Conservation (phyloP, 2,888 invertebrate genomes). For the Anarsia innoxiella region DNA sequence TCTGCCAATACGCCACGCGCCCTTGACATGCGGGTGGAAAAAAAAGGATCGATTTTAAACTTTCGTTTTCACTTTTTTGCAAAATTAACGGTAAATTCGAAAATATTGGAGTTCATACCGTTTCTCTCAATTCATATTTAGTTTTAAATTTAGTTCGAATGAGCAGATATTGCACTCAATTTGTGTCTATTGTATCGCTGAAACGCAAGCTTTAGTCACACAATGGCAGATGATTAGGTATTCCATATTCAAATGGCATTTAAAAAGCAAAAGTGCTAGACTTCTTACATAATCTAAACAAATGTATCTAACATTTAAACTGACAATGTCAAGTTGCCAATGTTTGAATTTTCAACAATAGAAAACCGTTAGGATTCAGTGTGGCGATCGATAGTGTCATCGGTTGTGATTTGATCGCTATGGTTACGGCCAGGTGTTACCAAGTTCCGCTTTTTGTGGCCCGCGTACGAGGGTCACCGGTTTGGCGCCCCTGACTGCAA, state of each 20-base stretch:
- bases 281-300: too few species aligned
- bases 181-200: too few species aligned
- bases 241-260: too few species aligned
- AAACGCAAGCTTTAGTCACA: too few species aligned
- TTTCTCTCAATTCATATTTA: too few species aligned
- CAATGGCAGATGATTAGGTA: too few species aligned
- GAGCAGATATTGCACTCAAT: too few species aligned
- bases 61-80: conserved; percentile 22
- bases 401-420: conserved; percentile 67
- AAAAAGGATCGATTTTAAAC: conserved; percentile 26
- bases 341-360: conserved; percentile 25
- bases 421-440: conserved; percentile 70
- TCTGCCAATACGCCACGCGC: conserved; percentile 56
- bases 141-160: too few species aligned
- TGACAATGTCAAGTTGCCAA: too few species aligned
- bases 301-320: too few species aligned
- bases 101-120: too few species aligned
- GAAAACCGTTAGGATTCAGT: conserved; percentile 56
- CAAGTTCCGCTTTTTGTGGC: conserved; percentile 31
- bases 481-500: conserved; percentile 35
- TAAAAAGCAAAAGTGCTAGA: too few species aligned
- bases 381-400: conserved; percentile 41
- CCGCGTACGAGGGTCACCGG: conserved; percentile 35
- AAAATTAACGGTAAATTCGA: conserved; percentile 25
- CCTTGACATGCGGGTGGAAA: conserved; percentile 31